Base-by-base conservation (phyloP, 2,113 vertebrate genomes). In the Spea bombifrons region DNA sequence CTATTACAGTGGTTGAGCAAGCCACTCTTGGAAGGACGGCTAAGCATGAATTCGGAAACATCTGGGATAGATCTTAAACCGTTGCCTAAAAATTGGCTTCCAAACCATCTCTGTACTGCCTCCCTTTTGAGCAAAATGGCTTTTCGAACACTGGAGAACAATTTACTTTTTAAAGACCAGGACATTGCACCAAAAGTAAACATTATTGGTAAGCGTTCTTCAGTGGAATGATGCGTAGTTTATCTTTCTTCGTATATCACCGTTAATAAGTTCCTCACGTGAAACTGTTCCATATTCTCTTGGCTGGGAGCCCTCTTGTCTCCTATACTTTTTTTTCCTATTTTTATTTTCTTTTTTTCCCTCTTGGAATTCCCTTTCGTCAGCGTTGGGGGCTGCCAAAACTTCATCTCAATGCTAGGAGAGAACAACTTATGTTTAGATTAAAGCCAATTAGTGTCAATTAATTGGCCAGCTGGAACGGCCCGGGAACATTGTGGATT, bases 1-100 rank as follows among this genome's bases (percentile, higher is more conserved):
- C 81, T 83, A 72, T 75, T 86, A 48, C 86, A 99, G 97, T 98
- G 97, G 97, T 83, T 96, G 57, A 93, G 92, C 83, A 88, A 85
- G 44, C 93, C 96, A 61, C 90, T 99, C 81, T 83, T 97, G 83
- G 90, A 92, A 61, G 90, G 93, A 80, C 90, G 90, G 69, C 79
- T 96, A 76, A 89, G 93, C 86, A 87, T 92, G 84, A 92, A 93
- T 83, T 89, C 86, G 73, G 91, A 94, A 72, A 89, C 86, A 75
- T 86, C 91, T 75, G 88, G 87, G 76, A 83, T 87, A 64, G 89
- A 90, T 47, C 84, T 82, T 57, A 93, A 88, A 86, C 84, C 90
- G 30, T 87, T 82, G 69, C 67, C 79, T 59, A 87, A 84, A 76
- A 76, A 84, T 81, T 90, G 81, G 75, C 89, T 97, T 76, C 96